Percentiles rank a stretch among this genome's conserved stretches.
phyloP scores from a whole-genome alignment of 2,888 invertebrate genomes.

The Lasius fuliginosus region DNA sequence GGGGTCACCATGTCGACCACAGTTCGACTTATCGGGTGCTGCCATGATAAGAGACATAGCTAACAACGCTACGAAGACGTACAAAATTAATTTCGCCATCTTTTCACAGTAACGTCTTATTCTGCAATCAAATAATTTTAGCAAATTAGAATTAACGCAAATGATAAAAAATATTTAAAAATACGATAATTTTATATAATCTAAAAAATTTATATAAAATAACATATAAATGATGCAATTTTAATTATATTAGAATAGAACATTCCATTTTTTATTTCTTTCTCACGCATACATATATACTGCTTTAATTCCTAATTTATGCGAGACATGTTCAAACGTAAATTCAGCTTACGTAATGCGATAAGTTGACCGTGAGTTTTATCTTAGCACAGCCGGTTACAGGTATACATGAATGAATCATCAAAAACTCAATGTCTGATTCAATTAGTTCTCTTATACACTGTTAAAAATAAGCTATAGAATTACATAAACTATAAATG shows the following conservation, averaged over 20 bases:
- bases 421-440: conserved; percentile 56
- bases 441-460: conserved; percentile 64
- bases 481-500: not conserved
- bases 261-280: not conserved
- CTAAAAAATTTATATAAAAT: conserved; percentile 11
- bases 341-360: conserved; percentile 61
- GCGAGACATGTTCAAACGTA: conserved; percentile 34
- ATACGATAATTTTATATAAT: not conserved
- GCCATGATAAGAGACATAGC: conserved; percentile 75
- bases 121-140: conserved; percentile 48
- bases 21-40: conserved; percentile 68
- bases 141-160: not conserved
- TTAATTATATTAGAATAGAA: not conserved
- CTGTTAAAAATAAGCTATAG: not conserved
- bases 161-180: not conserved
- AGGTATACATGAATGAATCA: conserved; percentile 70
- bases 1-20: conserved; percentile 80
- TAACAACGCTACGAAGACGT: conserved; percentile 74
- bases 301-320: conserved; percentile 2
- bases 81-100: conserved; percentile 77
- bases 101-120: conserved; percentile 41
- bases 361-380: conserved; percentile 36
- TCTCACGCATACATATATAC: not conserved
- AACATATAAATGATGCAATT: not conserved
- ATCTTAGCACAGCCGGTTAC: conserved; percentile 31